Conservation (phyloP, 2,888 invertebrate genomes). For the Agriopis leucophaearia region DNA sequence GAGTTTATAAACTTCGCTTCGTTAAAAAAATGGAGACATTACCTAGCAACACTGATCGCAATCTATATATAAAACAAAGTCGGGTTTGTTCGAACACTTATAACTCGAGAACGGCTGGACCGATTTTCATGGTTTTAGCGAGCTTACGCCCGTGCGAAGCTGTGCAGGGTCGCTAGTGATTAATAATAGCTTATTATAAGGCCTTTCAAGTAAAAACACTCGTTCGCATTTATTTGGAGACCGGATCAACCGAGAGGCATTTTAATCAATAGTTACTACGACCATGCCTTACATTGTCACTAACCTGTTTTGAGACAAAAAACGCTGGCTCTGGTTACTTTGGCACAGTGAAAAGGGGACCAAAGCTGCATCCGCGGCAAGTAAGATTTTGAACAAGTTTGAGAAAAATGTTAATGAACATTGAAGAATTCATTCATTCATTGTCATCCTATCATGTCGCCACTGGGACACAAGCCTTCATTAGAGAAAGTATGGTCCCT, state of each 20-base stretch:
- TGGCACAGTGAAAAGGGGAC: conserved; percentile 11
- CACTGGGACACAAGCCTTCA: no score
- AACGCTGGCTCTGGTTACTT: not conserved
- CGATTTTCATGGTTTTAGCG: no score
- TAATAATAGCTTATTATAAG: conserved; percentile 1
- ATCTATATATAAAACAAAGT: no score
- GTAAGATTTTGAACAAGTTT: not conserved
- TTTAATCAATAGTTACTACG: not conserved
- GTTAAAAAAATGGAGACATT: no score
- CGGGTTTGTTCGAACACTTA: no score
- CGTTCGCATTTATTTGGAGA: conserved; percentile 14
- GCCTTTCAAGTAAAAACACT: conserved; percentile 13
- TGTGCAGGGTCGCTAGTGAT: not conserved
- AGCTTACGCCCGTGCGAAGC: no score
- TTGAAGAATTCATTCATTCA: not conserved
- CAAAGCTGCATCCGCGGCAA: not conserved
- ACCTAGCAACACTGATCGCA: not conserved
- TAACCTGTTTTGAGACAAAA: conserved; percentile 26
- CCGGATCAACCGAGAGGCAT: conserved; percentile 4
- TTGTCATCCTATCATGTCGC: not conserved
- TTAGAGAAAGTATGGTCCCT: no score
- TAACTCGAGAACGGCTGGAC: no score
- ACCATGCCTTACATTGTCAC: conserved; percentile 27
- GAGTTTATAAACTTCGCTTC: no score
- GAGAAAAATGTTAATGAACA: conserved; percentile 6